Evolutionary conservation across 2,888 invertebrate species (phyloP).

Genomic region (Napeogenes sylphis): DNA sequence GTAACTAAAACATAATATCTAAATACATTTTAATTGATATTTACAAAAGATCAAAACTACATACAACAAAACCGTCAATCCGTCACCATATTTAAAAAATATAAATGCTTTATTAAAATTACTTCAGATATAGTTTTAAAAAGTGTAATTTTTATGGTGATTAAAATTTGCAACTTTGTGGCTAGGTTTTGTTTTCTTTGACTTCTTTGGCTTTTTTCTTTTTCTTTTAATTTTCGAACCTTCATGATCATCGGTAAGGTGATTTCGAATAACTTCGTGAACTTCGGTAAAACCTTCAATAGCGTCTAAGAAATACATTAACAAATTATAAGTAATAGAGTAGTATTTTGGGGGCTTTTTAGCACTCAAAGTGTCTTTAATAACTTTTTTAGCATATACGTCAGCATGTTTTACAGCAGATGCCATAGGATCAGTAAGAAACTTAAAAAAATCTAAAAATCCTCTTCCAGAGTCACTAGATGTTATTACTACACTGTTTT

Average conservation of each 20-base stretch:
- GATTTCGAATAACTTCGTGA: slow-evolving; percentile 44
- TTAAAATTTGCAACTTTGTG: slow-evolving; percentile 11
- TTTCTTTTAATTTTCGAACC: slow-evolving; percentile 29
- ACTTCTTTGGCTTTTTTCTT: slow-evolving; percentile 28
- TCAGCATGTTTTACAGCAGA: slow-evolving; percentile 42
- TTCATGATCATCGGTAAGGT: slow-evolving; percentile 33
- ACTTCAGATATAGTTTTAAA: too few species aligned
- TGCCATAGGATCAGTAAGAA: slow-evolving; percentile 45
- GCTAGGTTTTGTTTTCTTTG: slow-evolving; percentile 12
- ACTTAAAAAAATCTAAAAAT: slow-evolving; percentile 42
- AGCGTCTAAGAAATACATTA: slow-evolving; percentile 56
- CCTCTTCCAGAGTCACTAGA: slow-evolving; percentile 33
- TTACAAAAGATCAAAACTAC: slow-evolving; percentile 45
- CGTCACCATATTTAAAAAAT: too few species aligned
- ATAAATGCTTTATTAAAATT: too few species aligned
- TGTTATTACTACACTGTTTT: not conserved
- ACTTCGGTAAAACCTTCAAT: slow-evolving; percentile 55
- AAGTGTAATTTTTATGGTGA: not conserved
- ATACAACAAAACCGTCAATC: not conserved
- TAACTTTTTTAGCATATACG: slow-evolving; percentile 46
- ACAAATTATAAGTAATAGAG: slow-evolving; percentile 48
- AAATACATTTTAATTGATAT: slow-evolving; percentile 57
- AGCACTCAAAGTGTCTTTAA: slow-evolving; percentile 45
- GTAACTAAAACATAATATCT: not conserved
- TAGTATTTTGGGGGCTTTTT: slow-evolving; percentile 56